Evolutionary conservation across 2,113 vertebrate species (phyloP).

Genomic region (Polypterus bichir): DNA sequence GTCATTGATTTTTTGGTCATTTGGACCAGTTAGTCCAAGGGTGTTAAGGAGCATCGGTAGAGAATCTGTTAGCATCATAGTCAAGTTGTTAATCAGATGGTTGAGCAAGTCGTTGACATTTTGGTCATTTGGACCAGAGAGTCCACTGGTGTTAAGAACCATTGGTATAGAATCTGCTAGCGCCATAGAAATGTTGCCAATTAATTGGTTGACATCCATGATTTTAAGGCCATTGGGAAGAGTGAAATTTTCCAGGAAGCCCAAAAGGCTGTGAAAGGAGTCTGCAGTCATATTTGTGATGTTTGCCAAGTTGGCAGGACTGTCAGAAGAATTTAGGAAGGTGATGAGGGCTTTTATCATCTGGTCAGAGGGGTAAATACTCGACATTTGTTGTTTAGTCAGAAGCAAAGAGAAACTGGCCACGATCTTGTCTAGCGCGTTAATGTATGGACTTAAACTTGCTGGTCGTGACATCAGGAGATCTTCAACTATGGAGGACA

Average conservation of each 20-base stretch:
- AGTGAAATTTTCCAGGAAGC: neutral
- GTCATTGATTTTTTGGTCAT: too few relatives aligned
- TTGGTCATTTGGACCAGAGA: too few relatives aligned
- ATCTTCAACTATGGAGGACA: constrained; percentile 15
- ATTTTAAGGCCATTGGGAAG: constrained; percentile 12
- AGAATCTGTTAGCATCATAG: too few relatives aligned
- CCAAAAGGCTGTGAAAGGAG: constrained; percentile 16
- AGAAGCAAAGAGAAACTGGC: constrained; percentile 16
- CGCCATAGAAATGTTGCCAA: too few relatives aligned
- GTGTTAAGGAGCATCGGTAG: too few relatives aligned
- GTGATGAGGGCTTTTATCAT: constrained; percentile 20
- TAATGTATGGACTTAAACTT: constrained; percentile 13
- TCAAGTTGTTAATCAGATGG: too few relatives aligned
- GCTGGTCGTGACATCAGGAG: constrained; percentile 14
- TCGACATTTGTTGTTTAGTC: constrained; percentile 15
- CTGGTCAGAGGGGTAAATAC: constrained; percentile 23
- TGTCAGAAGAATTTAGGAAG: constrained; percentile 17
- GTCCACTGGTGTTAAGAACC: too few relatives aligned
- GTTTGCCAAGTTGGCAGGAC: constrained; percentile 14
- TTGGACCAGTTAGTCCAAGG: too few relatives aligned
- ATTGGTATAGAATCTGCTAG: too few relatives aligned
- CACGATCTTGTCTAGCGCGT: constrained; percentile 18
- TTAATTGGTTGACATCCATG: too few relatives aligned
- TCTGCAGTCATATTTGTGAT: constrained; percentile 17
- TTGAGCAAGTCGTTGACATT: too few relatives aligned